Conservation (phyloP, 2,888 invertebrate genomes). For the Drosophila antonietae region DNA sequence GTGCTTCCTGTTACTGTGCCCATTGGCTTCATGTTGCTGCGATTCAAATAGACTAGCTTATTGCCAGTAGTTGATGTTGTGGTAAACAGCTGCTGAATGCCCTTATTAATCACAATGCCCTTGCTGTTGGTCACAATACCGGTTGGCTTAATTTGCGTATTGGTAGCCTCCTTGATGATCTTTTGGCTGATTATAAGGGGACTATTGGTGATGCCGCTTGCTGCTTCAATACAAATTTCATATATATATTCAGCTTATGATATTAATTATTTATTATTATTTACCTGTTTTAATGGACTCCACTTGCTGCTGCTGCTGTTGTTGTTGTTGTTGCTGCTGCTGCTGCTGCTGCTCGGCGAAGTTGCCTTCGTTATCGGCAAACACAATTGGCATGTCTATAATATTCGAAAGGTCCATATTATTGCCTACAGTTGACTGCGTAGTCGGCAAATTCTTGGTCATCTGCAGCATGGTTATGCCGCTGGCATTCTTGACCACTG, state of each 20-base stretch:
- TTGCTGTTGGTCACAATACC: conserved; percentile 40
- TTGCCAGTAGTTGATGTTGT: conserved; percentile 62
- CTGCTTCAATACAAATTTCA: conserved; percentile 19
- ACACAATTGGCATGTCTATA: conserved; percentile 88
- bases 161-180: conserved; percentile 77
- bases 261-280: neutral
- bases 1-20: conserved; percentile 74
- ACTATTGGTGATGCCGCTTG: conserved; percentile 32
- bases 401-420: conserved; percentile 86
- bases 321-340: conserved; percentile 20
- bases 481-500: conserved; percentile 79
- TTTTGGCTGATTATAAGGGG: conserved; percentile 81
- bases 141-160: conserved; percentile 28
- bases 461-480: conserved; percentile 75
- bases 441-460: conserved; percentile 49
- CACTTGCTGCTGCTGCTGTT: conserved; percentile 2
- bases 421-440: conserved; percentile 25
- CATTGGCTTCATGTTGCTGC: conserved; percentile 82
- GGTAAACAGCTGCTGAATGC: conserved; percentile 62
- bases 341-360: conserved; percentile 60
- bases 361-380: conserved; percentile 87
- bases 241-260: neutral
- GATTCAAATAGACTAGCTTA: conserved; percentile 84
- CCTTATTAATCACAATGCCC: conserved; percentile 79
- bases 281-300: conserved; percentile 53